These are phyloP conservation scores for Brassicogethes aeneus DNA, from an alignment of 2,888 invertebrate species.

Conservation along the genomic window DNA sequence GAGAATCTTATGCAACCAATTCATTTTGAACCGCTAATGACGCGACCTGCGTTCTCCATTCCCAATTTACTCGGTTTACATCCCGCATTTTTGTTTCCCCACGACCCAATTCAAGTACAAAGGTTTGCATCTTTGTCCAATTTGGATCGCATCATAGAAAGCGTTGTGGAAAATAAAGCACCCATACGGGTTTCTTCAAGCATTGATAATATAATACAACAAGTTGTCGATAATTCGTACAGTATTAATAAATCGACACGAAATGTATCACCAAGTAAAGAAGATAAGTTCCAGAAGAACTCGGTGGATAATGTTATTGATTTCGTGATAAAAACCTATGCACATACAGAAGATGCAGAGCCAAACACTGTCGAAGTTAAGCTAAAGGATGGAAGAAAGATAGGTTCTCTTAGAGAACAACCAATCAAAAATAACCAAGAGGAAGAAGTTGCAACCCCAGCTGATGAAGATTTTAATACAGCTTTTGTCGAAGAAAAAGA, in stretches of 20 bases:
- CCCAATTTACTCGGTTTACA: neutral
- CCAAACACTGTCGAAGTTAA: no score
- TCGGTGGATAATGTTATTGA: slow-evolving; percentile 23
- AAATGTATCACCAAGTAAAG: neutral
- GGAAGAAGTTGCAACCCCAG: neutral
- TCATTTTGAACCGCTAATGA: neutral
- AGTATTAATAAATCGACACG: neutral
- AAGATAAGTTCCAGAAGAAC: slow-evolving; percentile 4
- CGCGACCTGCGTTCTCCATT: neutral
- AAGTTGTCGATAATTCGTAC: slow-evolving; percentile 13
- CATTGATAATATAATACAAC: slow-evolving; percentile 21
- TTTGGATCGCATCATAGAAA: slow-evolving; percentile 18
- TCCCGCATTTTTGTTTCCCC: neutral
- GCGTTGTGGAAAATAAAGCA: slow-evolving; percentile 13
- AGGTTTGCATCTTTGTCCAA: neutral
- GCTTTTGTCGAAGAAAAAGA: slow-evolving; percentile 7
- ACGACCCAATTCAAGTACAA: neutral
- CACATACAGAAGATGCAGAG: no score
- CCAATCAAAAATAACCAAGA: slow-evolving; percentile 4
- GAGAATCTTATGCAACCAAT: neutral
- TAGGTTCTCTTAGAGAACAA: slow-evolving; percentile 10
- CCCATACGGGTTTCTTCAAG: neutral
- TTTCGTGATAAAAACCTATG: slow-evolving; percentile 16
- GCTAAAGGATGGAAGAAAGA: slow-evolving; percentile 7
- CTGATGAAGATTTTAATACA: slow-evolving; percentile 3